These are phyloP conservation scores for Craseonycteris thonglongyai DNA, from an alignment of 2,113 vertebrate genomes.

Conservation along the genomic window DNA sequence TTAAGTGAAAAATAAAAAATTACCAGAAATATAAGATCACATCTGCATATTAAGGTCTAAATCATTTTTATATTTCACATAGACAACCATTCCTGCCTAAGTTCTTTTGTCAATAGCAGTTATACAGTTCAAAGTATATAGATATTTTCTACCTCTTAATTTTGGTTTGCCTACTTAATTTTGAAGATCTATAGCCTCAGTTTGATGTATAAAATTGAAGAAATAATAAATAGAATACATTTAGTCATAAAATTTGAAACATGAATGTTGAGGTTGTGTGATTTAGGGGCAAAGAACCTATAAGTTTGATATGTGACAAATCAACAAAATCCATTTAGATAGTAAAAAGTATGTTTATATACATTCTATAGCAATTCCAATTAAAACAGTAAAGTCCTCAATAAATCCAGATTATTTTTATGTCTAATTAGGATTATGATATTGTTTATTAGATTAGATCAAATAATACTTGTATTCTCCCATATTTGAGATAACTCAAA, in stretches of 20 bases:
- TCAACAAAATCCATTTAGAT: neutral
- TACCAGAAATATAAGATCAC: neutral
- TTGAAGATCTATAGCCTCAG: neutral
- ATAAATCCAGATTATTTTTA: neutral
- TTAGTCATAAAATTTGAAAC: neutral
- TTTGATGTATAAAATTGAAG: neutral
- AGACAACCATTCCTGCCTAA: neutral
- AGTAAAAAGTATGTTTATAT: neutral
- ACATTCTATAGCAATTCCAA: neutral
- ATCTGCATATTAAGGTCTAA: neutral
- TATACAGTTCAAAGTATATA: neutral
- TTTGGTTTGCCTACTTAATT: neutral
- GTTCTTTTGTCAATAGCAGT: neutral
- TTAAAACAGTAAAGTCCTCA: neutral
- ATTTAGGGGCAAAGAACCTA: neutral
- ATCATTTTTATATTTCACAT: neutral
- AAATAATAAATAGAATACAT: neutral
- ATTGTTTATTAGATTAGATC: neutral
- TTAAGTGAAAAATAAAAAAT: neutral
- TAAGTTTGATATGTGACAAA: neutral
- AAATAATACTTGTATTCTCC: neutral
- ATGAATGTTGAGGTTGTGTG: neutral
- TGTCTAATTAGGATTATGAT: neutral
- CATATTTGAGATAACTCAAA: neutral
- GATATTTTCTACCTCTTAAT: neutral